Percentiles rank a stretch among this genome's conserved stretches.
Evolutionary conservation across 2,113 vertebrate species (phyloP).

Genomic region (Oreochromis spilurus): DNA sequence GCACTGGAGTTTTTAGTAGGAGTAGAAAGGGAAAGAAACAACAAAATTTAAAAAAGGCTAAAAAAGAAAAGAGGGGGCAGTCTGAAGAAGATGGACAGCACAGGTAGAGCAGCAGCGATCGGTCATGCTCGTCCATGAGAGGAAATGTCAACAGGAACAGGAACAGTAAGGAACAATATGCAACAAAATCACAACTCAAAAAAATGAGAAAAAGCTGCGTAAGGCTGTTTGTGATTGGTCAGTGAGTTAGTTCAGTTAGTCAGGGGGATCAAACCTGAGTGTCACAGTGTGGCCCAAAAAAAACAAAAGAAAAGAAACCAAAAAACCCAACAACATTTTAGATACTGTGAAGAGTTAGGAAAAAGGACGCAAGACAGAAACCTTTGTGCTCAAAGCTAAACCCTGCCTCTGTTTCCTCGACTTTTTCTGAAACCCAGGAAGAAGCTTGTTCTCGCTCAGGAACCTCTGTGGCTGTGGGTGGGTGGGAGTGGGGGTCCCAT

Average conservation of each 20-base stretch:
- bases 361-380: slow-evolving; percentile 8
- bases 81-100: slow-evolving; percentile 60
- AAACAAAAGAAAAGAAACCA: not conserved
- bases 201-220: slow-evolving; percentile 19
- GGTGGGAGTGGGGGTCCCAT: not conserved
- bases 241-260: slow-evolving; percentile 70
- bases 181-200: slow-evolving; percentile 48
- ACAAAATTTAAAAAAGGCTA: slow-evolving; percentile 43
- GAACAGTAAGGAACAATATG: slow-evolving; percentile 50
- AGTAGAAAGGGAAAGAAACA: slow-evolving; percentile 29
- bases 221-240: slow-evolving; percentile 48
- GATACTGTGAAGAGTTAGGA: not conserved
- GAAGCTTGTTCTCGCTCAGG: slow-evolving; percentile 14
- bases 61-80: slow-evolving; percentile 39
- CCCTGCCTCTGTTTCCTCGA: slow-evolving; percentile 34
- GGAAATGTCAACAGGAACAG: slow-evolving; percentile 61
- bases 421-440: slow-evolving; percentile 18
- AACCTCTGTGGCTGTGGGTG: not conserved
- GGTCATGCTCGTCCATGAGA: slow-evolving; percentile 70
- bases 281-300: slow-evolving; percentile 43
- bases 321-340: slow-evolving; percentile 35
- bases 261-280: slow-evolving; percentile 38
- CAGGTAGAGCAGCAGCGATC: slow-evolving; percentile 64
- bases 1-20: slow-evolving; percentile 67
- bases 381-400: slow-evolving; percentile 23